Evolutionary conservation across 1,140 invertebrate genomes (phyloP).

Genomic region (Vollenhovia emeryi): DNA sequence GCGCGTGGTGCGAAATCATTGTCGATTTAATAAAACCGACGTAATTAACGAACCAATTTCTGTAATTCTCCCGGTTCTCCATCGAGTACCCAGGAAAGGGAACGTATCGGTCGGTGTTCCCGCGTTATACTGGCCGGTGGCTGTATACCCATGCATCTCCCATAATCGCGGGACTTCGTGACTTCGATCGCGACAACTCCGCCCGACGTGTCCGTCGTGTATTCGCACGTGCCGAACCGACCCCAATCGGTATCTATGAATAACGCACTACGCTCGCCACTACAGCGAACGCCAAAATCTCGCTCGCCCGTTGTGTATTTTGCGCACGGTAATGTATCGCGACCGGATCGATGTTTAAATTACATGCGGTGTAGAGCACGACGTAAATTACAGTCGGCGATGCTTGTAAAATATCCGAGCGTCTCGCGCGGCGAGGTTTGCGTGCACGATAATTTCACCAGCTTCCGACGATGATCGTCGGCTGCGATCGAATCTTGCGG

Average conservation of each 20-base stretch:
- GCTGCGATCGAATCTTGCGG: not conserved
- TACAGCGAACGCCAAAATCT: slow-evolving; percentile 29
- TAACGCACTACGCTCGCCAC: slow-evolving; percentile 9
- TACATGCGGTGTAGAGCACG: slow-evolving; percentile 41
- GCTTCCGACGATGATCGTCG: slow-evolving; percentile 20
- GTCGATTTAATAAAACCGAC: not conserved
- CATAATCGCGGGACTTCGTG: slow-evolving; percentile 60
- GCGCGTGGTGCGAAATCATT: not conserved
- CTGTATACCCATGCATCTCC: slow-evolving; percentile 51
- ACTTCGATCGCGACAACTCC: slow-evolving; percentile 58
- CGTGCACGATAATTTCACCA: slow-evolving; percentile 33
- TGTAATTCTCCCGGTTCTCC: not conserved
- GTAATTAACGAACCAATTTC: slow-evolving; percentile 42
- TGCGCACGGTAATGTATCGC: slow-evolving; percentile 44
- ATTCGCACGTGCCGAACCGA: slow-evolving; percentile 35
- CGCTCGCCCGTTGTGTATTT: slow-evolving; percentile 36
- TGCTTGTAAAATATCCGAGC: slow-evolving; percentile 49
- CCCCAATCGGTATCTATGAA: slow-evolving; percentile 10
- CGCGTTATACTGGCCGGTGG: slow-evolving; percentile 37
- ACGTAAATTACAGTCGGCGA: slow-evolving; percentile 39
- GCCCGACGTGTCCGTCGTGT: slow-evolving; percentile 43
- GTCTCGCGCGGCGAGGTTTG: slow-evolving; percentile 9
- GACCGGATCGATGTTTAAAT: slow-evolving; percentile 48
- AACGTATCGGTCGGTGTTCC: slow-evolving; percentile 42
- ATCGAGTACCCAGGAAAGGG: not conserved